phyloP scores from a whole-genome alignment of 2,797 vertebrate genomes.

The Picus viridis region DNA sequence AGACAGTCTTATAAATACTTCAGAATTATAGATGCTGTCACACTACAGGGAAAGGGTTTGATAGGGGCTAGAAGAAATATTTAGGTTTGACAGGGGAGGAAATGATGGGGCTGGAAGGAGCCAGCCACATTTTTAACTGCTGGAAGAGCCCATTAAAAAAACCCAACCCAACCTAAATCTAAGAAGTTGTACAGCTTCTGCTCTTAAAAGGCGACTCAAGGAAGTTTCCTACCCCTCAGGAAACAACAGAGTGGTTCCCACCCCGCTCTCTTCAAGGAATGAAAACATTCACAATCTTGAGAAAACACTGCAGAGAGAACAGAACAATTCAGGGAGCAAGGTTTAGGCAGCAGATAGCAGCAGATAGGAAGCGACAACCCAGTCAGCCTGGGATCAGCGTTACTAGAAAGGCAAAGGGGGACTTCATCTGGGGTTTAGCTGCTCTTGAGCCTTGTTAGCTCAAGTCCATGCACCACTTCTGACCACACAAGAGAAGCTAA shows the following conservation, averaged over 20 bases:
- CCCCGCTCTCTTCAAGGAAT: background rate
- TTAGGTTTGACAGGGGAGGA: slow-evolving; percentile 49
- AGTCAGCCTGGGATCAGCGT: background rate
- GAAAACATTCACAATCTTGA: slow-evolving; percentile 48
- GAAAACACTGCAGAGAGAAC: slow-evolving; percentile 40
- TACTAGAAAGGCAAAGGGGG: slow-evolving; percentile 17
- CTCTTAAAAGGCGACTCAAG: slow-evolving; percentile 40
- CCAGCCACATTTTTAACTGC: slow-evolving; percentile 3
- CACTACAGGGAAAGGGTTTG: slow-evolving; percentile 9
- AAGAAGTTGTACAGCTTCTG: background rate
- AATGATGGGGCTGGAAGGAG: background rate
- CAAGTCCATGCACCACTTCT: background rate
- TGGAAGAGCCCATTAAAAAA: background rate
- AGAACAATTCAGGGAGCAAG: background rate
- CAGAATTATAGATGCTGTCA: slow-evolving; percentile 59
- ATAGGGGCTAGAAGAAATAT: slow-evolving; percentile 46
- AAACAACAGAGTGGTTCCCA: slow-evolving; percentile 56
- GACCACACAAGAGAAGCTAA: background rate
- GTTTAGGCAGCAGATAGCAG: background rate
- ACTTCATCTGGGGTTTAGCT: background rate
- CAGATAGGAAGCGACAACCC: background rate
- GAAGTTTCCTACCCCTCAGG: slow-evolving; percentile 36
- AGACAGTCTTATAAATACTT: slow-evolving; percentile 50
- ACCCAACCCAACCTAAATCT: no score
- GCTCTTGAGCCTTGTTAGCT: slow-evolving; percentile 3